A percentile compares a stretch with the other conserved stretches of the same genome.
These are phyloP conservation scores for Diprion similis DNA, from an alignment of 1,140 invertebrate genomes.

Conservation along the genomic window DNA sequence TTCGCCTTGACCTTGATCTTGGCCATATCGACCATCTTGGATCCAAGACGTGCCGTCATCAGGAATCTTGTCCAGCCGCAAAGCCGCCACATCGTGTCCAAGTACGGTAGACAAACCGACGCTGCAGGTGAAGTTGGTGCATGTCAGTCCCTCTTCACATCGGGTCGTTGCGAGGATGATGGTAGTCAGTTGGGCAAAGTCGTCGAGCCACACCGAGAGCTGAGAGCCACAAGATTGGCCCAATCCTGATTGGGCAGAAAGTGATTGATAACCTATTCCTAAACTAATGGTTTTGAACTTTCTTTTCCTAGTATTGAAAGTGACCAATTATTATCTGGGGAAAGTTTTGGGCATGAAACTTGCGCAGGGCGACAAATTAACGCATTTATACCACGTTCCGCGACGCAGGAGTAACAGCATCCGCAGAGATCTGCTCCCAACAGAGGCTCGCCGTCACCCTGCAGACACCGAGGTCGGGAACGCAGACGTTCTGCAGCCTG, in stretches of 20 bases:
- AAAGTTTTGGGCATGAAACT: no score
- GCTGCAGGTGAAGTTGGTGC: slow-evolving; percentile 15
- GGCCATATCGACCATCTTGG: no score
- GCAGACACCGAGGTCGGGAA: background rate
- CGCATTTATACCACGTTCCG: slow-evolving; percentile 3
- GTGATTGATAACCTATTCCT: background rate
- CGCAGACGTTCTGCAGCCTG: background rate
- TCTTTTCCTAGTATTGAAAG: no score
- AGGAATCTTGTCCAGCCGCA: no score
- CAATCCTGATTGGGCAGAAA: slow-evolving; percentile 9
- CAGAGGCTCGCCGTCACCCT: slow-evolving; percentile 1
- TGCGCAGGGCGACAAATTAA: background rate
- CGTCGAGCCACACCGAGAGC: background rate
- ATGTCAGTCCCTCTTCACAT: slow-evolving; percentile 10
- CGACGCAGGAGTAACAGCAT: slow-evolving; percentile 20
- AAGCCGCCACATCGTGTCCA: no score
- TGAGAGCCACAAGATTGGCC: slow-evolving; percentile 20
- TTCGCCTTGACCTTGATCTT: no score
- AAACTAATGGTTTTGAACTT: no score
- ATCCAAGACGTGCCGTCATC: no score
- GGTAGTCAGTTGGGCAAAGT: background rate
- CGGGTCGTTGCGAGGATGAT: slow-evolving; percentile 9
- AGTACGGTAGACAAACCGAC: no score
- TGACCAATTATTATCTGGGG: no score
- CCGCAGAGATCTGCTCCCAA: slow-evolving; percentile 16